Evolutionary conservation across 2,888 invertebrate species (phyloP).

Genomic region (Nasonia oneida): DNA sequence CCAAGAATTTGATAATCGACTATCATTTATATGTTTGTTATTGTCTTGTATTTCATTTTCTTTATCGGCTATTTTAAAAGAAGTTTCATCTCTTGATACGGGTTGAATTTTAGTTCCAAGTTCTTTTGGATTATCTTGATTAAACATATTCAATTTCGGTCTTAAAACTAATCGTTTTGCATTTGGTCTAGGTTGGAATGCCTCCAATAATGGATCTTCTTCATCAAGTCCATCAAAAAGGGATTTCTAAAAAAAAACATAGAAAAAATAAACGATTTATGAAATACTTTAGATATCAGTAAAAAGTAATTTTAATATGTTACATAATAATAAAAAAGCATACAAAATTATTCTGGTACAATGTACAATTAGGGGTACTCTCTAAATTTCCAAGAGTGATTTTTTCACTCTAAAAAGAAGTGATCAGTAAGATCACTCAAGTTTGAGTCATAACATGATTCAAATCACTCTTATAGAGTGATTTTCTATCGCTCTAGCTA

Average conservation of each 20-base stretch:
- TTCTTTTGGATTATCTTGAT: conserved; percentile 8
- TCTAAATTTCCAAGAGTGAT: too few species aligned
- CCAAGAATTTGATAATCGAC: conserved; percentile 67
- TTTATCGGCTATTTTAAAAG: conserved; percentile 65
- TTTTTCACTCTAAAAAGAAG: too few species aligned
- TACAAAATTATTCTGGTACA: too few species aligned
- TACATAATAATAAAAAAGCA: too few species aligned
- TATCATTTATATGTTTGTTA: conserved; percentile 62
- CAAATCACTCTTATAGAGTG: too few species aligned
- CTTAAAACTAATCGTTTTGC: conserved; percentile 88
- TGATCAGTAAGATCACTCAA: too few species aligned
- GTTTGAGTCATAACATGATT: too few species aligned
- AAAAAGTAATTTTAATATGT: too few species aligned
- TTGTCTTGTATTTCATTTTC: conserved; percentile 71
- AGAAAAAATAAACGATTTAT: not conserved
- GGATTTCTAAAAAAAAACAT: conserved; percentile 81
- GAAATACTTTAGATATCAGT: not conserved
- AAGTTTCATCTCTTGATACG: not conserved
- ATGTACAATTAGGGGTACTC: too few species aligned
- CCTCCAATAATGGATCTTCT: conserved; percentile 84
- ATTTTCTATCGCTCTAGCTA: too few species aligned
- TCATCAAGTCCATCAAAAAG: conserved; percentile 94
- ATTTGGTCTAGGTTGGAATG: conserved; percentile 82
- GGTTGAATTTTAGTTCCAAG: not conserved
- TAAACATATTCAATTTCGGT: conserved; percentile 76